These are phyloP conservation scores for Aspidoscelis tigris DNA, from an alignment of 2,113 vertebrate species.

Conservation along the genomic window DNA sequence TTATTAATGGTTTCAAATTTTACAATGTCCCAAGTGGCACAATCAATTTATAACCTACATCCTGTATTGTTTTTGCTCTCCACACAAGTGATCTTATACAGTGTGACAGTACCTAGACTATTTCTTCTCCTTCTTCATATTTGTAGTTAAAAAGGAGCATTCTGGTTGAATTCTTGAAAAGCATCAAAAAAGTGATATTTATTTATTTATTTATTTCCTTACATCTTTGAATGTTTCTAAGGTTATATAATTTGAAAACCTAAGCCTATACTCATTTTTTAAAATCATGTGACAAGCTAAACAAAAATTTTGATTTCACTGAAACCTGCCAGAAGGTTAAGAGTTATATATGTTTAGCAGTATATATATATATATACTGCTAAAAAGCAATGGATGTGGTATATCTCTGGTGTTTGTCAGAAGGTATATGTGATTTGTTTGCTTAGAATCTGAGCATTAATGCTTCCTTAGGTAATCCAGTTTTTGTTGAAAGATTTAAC, in stretches of 20 bases:
- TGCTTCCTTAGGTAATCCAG: slow-evolving; percentile 13
- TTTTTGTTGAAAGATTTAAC: slow-evolving; percentile 7
- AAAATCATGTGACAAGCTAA: neutral
- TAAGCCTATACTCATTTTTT: neutral
- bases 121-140: too few species aligned
- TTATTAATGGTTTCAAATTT: neutral
- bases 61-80: too few species aligned
- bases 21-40: neutral
- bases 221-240: neutral
- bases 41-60: neutral
- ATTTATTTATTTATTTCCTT: too few species aligned
- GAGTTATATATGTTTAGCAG: too few species aligned
- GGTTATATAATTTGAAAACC: neutral
- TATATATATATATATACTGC: too few species aligned
- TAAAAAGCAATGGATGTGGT: neutral
- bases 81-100: too few species aligned
- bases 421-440: neutral
- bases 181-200: neutral
- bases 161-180: neutral
- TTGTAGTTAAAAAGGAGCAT: neutral
- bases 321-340: neutral
- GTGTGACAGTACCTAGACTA: too few species aligned
- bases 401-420: neutral
- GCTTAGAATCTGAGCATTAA: neutral
- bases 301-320: neutral